Base-by-base conservation (phyloP, 1,140 invertebrate genomes). In the Diorhabda sublineata region DNA sequence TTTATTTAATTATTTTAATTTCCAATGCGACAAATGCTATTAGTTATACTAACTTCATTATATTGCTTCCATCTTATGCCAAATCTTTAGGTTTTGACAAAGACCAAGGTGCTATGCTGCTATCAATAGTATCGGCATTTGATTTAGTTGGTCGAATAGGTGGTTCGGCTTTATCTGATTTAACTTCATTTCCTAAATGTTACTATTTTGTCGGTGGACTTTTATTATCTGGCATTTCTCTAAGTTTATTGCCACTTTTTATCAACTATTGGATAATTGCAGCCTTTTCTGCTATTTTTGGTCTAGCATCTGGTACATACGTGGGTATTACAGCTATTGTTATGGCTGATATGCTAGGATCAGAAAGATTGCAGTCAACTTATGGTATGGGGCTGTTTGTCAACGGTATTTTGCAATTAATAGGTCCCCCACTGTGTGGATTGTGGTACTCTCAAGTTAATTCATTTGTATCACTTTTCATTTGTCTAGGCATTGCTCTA, bases 41-140 rank as follows among this genome's bases (percentile, higher is more conserved):
- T 58, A 92, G 91, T 62, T 93, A 93, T 74, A 94, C 92, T 0
- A 94, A 95, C 78, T 93, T 94, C 69, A 89, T 93, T 0, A 92
- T 94, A 61, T 75, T 94, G 3, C 82, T 94, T 9, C 92, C 92
- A 3, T 85, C 87, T 0, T 94, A 93, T 78, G 92, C 91, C 2
- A 78, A 86, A 7, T 83, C 85, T 9, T 80, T 92, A 4, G 86
- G 86, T 1, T 93, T 90, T 74, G 85, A 90, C 77, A 91, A 91
- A 75, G 82, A 86, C 3, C 79, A 85, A 58, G 87, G 87, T 0
- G 89, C 90, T 2, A 86, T 90, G 70, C 76, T 95, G 2, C 79
- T 94, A 2, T 93, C 92, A 1, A 89, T 91, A 52, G 91, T 94
- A 2, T 92, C 92, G 0, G 84, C 88, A 1, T 83, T 92, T 11